Evolutionary conservation across 2,888 invertebrate species (phyloP), one percentile per base, ranked within the genome.

Genomic region (Electrophaes corylata): DNA sequence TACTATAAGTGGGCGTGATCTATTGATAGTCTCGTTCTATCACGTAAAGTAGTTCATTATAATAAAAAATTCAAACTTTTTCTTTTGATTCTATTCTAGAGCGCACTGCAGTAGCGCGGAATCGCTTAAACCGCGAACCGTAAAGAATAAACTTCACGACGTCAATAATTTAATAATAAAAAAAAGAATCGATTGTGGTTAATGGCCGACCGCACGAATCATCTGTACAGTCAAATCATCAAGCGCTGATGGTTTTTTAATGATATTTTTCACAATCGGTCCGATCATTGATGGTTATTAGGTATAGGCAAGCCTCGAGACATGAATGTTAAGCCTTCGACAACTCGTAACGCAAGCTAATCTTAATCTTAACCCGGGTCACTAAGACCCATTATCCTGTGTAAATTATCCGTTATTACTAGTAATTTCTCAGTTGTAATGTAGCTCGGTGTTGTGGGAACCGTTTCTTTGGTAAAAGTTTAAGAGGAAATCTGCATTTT

Each of bases 261-360:
- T 92, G 92, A 92, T 92, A 92, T 92, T 91, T 92, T 92, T 92
- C 91, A 91, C 91, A 91, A 91, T 91, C 89, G 89, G 82, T 65
- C 78, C 85, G 88, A 91, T 91, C 89, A 89, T 89, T 88, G 89
- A 86, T 84, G 88, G 91, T 86, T 91, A 88, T 90, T 91, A 89
- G 88, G 85, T 87, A 85, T 86, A 87, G 86, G 81, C 81, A 77
- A 78, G 86, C 85, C 86, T 77, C 83, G 73, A 87, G 86, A 84
- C 83, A 83, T 81, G 80, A 75, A 75, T 74, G 73, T 75, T 73
- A 72, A 76, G 65, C 70, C 74, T 75, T 72, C 70, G 72, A 78
- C 78, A 77, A 55, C 67, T 70, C 65, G 63, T 61, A 62, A 67
- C 56, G 23, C 70, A 70, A 57, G 65, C 70, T 65, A 75, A 79